A percentile compares a stretch with the other conserved stretches of the same genome.
Conservation (phyloP, 2,888 invertebrate species). For the Mayetiola destructor region DNA sequence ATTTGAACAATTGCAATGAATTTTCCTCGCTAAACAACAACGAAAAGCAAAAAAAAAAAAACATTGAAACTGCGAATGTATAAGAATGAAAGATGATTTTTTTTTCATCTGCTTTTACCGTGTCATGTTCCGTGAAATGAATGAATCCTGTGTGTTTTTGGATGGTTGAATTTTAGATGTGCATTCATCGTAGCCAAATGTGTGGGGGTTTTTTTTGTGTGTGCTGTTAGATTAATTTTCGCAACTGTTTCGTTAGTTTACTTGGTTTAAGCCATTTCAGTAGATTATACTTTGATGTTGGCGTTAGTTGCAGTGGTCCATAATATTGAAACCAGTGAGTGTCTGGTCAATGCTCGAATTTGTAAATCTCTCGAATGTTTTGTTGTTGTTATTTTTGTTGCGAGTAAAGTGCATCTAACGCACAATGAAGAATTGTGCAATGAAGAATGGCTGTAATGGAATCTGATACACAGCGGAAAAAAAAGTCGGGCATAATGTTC, state of each 20-base stretch:
- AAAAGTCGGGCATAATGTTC: neutral
- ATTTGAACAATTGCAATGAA: constrained; percentile 1
- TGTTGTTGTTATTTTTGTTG: no score
- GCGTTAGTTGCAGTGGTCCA: constrained; percentile 4
- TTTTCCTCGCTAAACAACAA: no score
- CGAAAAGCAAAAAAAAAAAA: no score
- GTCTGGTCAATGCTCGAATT: constrained; percentile 5
- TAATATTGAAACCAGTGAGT: constrained; percentile 2
- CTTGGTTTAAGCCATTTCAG: constrained; percentile 4
- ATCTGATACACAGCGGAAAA: constrained; percentile 1
- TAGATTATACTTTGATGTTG: constrained; percentile 9
- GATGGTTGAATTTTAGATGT: constrained; percentile 10
- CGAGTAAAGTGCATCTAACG: constrained; percentile 9
- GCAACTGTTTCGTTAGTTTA: neutral
- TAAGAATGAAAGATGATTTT: no score
- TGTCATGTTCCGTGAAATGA: neutral
- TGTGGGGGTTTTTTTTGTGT: neutral
- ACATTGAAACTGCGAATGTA: no score
- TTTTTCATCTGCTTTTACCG: neutral
- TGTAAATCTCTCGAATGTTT: neutral
- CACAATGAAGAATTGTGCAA: neutral
- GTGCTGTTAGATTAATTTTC: neutral
- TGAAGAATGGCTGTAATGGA: constrained; percentile 1
- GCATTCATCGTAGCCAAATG: no score
- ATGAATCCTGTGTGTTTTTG: constrained; percentile 11